Evolutionary conservation across 2,113 vertebrate genomes (phyloP).

Genomic region (Phycodurus eques): DNA sequence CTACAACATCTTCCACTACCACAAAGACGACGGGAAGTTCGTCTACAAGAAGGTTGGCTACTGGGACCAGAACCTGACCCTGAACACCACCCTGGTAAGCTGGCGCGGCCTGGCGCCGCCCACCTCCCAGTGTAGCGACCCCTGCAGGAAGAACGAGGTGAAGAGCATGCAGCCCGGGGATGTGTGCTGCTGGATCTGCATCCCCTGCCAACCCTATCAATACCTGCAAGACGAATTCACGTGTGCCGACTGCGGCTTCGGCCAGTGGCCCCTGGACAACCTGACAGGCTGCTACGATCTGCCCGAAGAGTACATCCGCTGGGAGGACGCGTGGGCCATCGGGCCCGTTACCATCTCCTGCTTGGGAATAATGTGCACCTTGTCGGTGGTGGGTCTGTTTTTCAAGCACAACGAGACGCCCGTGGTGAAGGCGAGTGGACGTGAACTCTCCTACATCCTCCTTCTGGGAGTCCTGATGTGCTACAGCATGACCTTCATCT

Average conservation of each 20-base stretch:
- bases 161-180: slow-evolving; percentile 98
- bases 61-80: slow-evolving; percentile 89
- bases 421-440: slow-evolving; percentile 93
- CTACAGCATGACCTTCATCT: slow-evolving; percentile 97
- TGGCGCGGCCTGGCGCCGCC: slow-evolving; percentile 81
- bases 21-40: slow-evolving; percentile 79
- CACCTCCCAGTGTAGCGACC: slow-evolving; percentile 94
- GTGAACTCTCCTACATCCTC: slow-evolving; percentile 96
- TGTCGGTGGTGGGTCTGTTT: slow-evolving; percentile 88
- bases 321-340: slow-evolving; percentile 93
- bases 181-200: slow-evolving; percentile 99
- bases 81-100: slow-evolving; percentile 82
- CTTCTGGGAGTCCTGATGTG: slow-evolving; percentile 92
- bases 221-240: slow-evolving; percentile 92
- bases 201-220: slow-evolving; percentile 92
- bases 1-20: slow-evolving; percentile 97
- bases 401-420: slow-evolving; percentile 89
- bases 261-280: slow-evolving; percentile 90
- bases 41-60: slow-evolving; percentile 91
- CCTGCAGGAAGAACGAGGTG: slow-evolving; percentile 92
- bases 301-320: slow-evolving; percentile 94
- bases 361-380: slow-evolving; percentile 87
- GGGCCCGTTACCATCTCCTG: slow-evolving; percentile 93
- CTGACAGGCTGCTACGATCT: slow-evolving; percentile 90
- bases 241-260: slow-evolving; percentile 89